Evolutionary conservation across 2,113 vertebrate species (phyloP).

Genomic region (Octodon degus): DNA sequence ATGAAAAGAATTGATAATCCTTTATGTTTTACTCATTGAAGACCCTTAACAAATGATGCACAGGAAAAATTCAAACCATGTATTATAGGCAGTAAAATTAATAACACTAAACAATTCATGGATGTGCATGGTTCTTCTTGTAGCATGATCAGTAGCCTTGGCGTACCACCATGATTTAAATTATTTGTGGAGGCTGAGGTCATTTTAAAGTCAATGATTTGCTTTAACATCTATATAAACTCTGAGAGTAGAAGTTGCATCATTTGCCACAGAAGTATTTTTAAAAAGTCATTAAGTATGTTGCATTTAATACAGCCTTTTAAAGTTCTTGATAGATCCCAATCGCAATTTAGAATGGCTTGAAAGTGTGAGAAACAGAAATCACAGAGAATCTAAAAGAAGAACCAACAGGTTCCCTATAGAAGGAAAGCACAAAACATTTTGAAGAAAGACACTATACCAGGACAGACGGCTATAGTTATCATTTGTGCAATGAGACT

Average conservation of each 20-base stretch:
- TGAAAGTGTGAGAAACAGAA: not conserved
- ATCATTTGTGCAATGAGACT: not conserved
- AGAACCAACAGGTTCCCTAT: too few species aligned
- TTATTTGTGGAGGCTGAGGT: slow-evolving; percentile 56
- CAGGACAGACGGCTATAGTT: not conserved
- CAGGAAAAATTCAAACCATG: slow-evolving; percentile 64
- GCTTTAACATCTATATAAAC: slow-evolving; percentile 69
- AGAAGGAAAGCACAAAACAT: not conserved
- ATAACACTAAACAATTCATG: slow-evolving; percentile 73
- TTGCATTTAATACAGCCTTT: not conserved
- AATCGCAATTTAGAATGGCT: not conserved
- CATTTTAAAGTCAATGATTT: slow-evolving; percentile 81
- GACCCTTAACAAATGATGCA: slow-evolving; percentile 32
- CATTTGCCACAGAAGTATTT: slow-evolving; percentile 43
- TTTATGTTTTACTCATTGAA: slow-evolving; percentile 52
- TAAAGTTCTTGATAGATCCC: not conserved
- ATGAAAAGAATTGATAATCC: slow-evolving; percentile 58
- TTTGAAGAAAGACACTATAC: not conserved
- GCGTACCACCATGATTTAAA: slow-evolving; percentile 81
- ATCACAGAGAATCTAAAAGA: not conserved
- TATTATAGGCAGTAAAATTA: slow-evolving; percentile 64
- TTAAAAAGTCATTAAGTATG: not conserved
- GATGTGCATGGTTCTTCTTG: slow-evolving; percentile 80
- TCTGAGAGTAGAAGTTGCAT: not conserved
- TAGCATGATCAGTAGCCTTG: slow-evolving; percentile 79